Base-by-base conservation (phyloP, 2,113 vertebrate species). In the Lamprotornis superbus region DNA sequence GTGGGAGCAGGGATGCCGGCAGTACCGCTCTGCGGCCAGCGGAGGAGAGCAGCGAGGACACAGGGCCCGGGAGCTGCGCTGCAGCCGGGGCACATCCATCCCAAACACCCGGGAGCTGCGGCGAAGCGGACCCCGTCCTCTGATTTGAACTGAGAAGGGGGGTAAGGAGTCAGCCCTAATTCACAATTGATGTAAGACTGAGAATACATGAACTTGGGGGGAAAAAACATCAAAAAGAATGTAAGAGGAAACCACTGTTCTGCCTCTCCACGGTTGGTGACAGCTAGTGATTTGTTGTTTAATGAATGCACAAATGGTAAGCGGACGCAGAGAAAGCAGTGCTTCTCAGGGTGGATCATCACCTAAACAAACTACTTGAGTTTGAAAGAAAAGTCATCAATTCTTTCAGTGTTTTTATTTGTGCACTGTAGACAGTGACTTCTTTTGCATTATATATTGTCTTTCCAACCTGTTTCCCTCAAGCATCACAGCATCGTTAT, bases 121-220 rank as follows among this genome's bases (percentile, higher is more conserved):
- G 5, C 22, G 23, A 53, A 81, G 47, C 1, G 1, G 10, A 20
- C 28, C 7, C 8, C 1, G 4, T 55, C 69, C 22, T 46, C 61
- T 15, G 4, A 53, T 56, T 22, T 18, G 25, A 89, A 18, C 42
- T 2, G 10, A 11, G 3, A 1, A 2, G 24, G 49, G 49, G 27
- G 46, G 16, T 39, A 73, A 63, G 46, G 31, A 63, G 20, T 14
- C 42, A 35, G 19, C 56, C 68, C 68, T 46, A 60, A 39, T 4
- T 46, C 61, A 18, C 8, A 17, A 4, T 12, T 50, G 12, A 9
- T 1, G 0, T 47, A 17, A 78, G 65, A 46, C 37, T 28, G 49
- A 89, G 40, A 69, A 49, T 0, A 0, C 11, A 4, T 5, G 20
- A 65, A 40, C 22, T 37, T 13, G 10, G 12, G 15, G 10, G 4